A percentile compares a stretch with the other conserved stretches of the same genome.
phyloP scores from a whole-genome alignment of 2,797 vertebrate species.

The Atherinosoma microstoma region DNA sequence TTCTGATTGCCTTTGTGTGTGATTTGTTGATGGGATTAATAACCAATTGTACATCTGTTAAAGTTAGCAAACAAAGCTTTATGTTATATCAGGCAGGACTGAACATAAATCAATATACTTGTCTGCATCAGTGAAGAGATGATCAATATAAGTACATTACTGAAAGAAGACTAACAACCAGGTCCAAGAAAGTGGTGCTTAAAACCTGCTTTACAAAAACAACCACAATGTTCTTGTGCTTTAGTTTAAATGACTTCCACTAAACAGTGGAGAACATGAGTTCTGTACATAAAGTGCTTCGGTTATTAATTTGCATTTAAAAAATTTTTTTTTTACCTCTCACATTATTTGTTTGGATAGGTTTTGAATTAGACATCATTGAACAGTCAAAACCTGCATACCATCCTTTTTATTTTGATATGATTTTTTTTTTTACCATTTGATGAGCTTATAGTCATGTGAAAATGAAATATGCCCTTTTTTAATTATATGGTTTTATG shows the following conservation, averaged over 20 bases:
- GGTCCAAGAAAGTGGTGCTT: neutral
- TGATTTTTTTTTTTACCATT: no score
- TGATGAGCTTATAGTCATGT: no score
- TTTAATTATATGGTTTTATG: no score
- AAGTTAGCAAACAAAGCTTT: no score
- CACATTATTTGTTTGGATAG: neutral
- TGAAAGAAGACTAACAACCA: neutral
- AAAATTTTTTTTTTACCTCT: no score
- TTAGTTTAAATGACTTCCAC: neutral
- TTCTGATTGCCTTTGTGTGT: neutral
- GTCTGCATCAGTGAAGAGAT: neutral
- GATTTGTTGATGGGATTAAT: neutral
- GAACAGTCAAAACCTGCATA: neutral
- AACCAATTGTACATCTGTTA: no score
- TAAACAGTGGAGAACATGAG: neutral
- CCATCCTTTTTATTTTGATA: no score
- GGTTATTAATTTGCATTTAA: constrained; percentile 1
- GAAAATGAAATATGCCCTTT: no score
- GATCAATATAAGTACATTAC: neutral
- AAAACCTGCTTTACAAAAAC: constrained; percentile 28
- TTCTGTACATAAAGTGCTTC: neutral
- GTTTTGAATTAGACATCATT: neutral
- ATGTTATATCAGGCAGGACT: no score
- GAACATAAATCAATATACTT: no score
- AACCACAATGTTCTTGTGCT: neutral